phyloP scores from a whole-genome alignment of 2,113 vertebrate genomes.

The Tetrax tetrax region DNA sequence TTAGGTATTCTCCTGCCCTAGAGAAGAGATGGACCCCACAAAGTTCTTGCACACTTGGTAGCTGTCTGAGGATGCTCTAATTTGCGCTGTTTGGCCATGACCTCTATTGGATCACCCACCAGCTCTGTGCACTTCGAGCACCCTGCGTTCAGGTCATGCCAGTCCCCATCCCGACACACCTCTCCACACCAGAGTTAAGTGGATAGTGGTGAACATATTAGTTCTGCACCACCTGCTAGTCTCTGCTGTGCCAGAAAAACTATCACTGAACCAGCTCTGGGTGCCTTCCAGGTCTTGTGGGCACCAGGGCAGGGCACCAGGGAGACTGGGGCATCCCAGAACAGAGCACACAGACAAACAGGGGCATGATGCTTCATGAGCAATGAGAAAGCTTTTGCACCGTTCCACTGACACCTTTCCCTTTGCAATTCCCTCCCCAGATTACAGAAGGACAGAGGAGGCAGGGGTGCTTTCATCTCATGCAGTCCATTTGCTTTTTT shows the following conservation, averaged over 20 bases:
- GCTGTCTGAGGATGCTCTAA: background rate
- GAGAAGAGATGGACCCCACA: background rate
- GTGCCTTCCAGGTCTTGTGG: background rate
- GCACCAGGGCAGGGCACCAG: background rate
- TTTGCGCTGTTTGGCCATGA: background rate
- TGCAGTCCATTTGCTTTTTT: background rate
- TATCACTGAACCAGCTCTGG: background rate
- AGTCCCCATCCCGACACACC: background rate
- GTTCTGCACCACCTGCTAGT: background rate
- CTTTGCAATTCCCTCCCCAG: background rate
- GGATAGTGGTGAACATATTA: background rate
- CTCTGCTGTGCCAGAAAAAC: background rate
- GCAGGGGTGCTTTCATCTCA: rapidly evolving
- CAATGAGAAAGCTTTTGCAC: background rate
- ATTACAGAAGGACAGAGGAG: background rate
- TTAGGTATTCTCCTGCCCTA: background rate
- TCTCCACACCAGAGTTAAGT: background rate
- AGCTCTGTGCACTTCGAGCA: background rate
- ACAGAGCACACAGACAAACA: background rate
- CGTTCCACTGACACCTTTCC: background rate
- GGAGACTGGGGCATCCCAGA: background rate
- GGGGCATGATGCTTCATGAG: background rate
- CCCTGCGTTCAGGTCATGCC: background rate
- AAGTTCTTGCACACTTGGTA: background rate
- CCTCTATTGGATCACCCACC: background rate